Evolutionary conservation across 2,888 invertebrate species (phyloP), one percentile per base, ranked within the genome.

Genomic region (Tinea trinotella): DNA sequence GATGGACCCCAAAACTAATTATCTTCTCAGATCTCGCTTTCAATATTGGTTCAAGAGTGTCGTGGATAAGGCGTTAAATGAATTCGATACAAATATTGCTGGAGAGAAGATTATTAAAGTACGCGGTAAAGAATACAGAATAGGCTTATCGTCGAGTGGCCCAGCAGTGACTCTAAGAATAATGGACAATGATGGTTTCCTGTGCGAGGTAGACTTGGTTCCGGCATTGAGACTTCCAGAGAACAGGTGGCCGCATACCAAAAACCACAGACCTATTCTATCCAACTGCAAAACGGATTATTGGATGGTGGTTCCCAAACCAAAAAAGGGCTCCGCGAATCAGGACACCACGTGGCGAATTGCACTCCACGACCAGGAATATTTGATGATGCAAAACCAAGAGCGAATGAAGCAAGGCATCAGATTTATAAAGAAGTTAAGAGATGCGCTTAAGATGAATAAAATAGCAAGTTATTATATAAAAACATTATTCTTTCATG

Each of bases 401-500:
- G 24, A 24, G 24, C 24, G 30, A 30, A 40, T 40, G 40, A 40
- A 40, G 13, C 40, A 40, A 7, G 15, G 40, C 40, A 40, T 40
- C 15, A 12, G 40, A 7, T 40, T 40, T 7, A n/a, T 40, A 13
- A 83, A 90, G 71, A 88, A 87, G 67, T 61, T 89, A 1, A 77
- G 88, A 1, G 87, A 88, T 59, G 64, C 70, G 0, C 70, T 70
- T 36, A 64, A 66, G 0, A 83, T 87, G 76, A 59, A 71, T 0
- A 66, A 67, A 6, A 72, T 89, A n/a, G 80, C 87, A 0, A 89
- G 89, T 58, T 89, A 90, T 59, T 88, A 82, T 54, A 82, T 89
- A 1, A 89, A 90, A 62, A 88, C 87, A 0, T 57, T 89, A 0
- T 83, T 85, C 60, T 76, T 86, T 53, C 81, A 79, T 70, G 80